Conservation (phyloP, 1,140 invertebrate species). For the Achatina immaculata region DNA sequence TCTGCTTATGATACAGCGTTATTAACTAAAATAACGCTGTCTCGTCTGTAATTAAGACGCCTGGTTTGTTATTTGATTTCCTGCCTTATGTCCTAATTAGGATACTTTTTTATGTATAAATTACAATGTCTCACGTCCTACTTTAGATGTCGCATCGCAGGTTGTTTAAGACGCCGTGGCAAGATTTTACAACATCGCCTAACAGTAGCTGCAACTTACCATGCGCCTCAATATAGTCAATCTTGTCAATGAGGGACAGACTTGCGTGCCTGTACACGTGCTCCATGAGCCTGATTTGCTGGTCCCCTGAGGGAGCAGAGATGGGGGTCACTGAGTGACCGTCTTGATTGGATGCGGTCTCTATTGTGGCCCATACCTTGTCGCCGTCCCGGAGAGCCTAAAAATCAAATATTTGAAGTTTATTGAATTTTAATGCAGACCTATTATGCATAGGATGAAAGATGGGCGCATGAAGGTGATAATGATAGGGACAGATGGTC, state of each 20-base stretch:
- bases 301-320: conserved; percentile 51
- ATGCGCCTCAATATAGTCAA: conserved; percentile 57
- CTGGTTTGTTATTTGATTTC: too few species aligned
- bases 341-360: conserved; percentile 56
- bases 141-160: too few species aligned
- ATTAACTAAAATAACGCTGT: too few species aligned
- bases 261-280: conserved; percentile 38
- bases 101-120: too few species aligned
- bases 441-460: too few species aligned
- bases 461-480: too few species aligned
- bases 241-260: conserved; percentile 16
- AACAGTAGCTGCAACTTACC: conserved; percentile 39
- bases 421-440: conserved; percentile 8
- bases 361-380: conserved; percentile 53
- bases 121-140: too few species aligned
- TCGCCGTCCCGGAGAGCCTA: conserved; percentile 52
- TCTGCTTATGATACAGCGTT: too few species aligned
- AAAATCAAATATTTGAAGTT: neutral
- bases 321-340: conserved; percentile 51
- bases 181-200: neutral
- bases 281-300: conserved; percentile 48
- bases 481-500: too few species aligned
- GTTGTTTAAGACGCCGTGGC: too few species aligned
- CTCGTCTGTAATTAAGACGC: too few species aligned
- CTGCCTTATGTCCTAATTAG: too few species aligned